Evolutionary conservation across 53 echinoderm and acorn worm species (phyloP), one percentile per base, ranked within the genome.

Genomic region (Stichopus horrens): DNA sequence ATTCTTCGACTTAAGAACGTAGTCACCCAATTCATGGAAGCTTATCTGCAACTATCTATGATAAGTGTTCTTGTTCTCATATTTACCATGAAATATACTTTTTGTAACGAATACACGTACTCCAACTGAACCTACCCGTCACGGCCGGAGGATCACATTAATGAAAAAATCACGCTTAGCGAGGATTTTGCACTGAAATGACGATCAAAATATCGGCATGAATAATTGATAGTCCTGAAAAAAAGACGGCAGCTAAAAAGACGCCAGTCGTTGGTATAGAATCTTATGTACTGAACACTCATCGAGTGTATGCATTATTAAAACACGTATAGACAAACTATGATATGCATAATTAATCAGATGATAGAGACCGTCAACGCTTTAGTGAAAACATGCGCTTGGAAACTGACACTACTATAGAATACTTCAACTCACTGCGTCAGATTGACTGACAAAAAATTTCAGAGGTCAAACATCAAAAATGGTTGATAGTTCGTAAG

Each of bases 131-230:
- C 18, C 71, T 18, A 20, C 21, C 7, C 57, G 81, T 81, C 81
- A 81, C 57, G 58, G 57, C 57, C 53, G 56, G 58, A 56, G 10
- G 81, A 81, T 53, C 57, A 81, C 19, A 57, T 81, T 81, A 81
- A 81, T 81, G 56, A 56, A 58, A 37, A 81, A 81, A 81, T 81
- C 81, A 81, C 81, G 57, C 81, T 81, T 81, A 58, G 81, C 55
- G 71, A n/a, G 77, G 57, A 21, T 81, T 81, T 55, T 81, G 81
- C 57, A 56, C n/a, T 21, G 18, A 81, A 56, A 56, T 81, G 57
- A 57, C 81, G 81, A 57, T 81, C 37, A 81, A 14, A 81, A 57
- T 81, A 56, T 57, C 19, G 81, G 20, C 58, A 58, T 81, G 81
- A 56, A 81, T 81, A 23, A 81, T 81, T 81, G 57, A 81, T 81